Conservation (phyloP, 1,140 invertebrate species). For the Ceratina australensis region DNA sequence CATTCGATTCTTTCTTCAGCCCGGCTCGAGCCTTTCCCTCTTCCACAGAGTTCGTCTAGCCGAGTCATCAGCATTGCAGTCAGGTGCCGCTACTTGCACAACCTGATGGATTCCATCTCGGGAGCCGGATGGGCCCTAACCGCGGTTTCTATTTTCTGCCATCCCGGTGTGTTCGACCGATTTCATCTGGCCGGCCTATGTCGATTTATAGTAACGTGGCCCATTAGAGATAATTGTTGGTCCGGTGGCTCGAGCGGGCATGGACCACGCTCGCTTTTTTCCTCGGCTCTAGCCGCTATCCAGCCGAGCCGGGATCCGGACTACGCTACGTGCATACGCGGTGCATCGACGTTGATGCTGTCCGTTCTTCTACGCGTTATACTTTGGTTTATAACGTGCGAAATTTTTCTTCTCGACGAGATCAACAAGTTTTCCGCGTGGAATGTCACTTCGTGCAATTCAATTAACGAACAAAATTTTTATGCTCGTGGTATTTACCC, state of each 20-base stretch:
- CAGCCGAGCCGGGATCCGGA: no score
- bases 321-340: not conserved
- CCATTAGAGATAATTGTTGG: conserved; percentile 78
- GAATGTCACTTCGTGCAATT: conserved; percentile 70
- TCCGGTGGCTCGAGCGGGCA: conserved; percentile 52
- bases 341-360: no score
- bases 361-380: conserved; percentile 8
- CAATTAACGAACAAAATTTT: conserved; percentile 65
- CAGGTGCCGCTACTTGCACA: conserved; percentile 75
- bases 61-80: conserved; percentile 69
- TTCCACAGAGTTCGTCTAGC: conserved; percentile 8
- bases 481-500: no score
- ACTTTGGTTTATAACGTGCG: conserved; percentile 74
- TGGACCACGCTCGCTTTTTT: conserved; percentile 14
- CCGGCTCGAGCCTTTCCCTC: not conserved
- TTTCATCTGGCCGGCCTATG: conserved; percentile 71
- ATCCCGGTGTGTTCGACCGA: conserved; percentile 56
- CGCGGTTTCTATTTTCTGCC: conserved; percentile 69
- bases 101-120: conserved; percentile 70
- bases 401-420: conserved; percentile 72
- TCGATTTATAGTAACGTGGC: conserved; percentile 77
- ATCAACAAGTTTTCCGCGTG: conserved; percentile 40
- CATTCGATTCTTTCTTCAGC: conserved; percentile 41
- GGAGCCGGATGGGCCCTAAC: conserved; percentile 38
- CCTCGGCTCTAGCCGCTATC: no score